Conservation (phyloP, 2,113 vertebrate species). For the Gambusia holbrooki region DNA sequence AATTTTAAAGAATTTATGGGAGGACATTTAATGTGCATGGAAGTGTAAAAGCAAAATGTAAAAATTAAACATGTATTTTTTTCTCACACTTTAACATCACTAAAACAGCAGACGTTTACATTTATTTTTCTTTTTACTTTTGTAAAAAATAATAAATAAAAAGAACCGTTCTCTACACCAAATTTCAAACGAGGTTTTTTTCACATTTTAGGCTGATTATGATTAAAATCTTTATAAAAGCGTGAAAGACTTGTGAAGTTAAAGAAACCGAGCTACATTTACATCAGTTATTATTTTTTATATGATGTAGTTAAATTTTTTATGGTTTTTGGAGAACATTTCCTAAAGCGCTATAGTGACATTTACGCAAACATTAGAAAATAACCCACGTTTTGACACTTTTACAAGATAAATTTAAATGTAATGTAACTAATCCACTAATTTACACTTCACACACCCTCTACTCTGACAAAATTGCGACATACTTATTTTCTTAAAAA, state of each 20-base stretch:
- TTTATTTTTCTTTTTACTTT: not conserved
- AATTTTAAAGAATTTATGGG: conserved; percentile 10
- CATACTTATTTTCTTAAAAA: conserved; percentile 4
- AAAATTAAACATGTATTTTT: not conserved
- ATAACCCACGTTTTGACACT: not conserved
- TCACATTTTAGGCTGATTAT: not conserved
- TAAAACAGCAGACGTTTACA: not conserved
- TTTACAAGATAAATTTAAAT: not conserved
- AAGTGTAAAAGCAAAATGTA: not conserved
- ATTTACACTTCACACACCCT: conserved; percentile 8
- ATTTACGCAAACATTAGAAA: not conserved
- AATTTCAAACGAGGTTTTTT: not conserved
- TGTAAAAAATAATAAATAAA: not conserved
- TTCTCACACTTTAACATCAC: too few relatives aligned
- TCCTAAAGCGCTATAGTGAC: not conserved
- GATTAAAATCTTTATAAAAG: not conserved
- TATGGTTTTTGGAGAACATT: not conserved
- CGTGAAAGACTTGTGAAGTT: not conserved
- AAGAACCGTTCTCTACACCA: not conserved
- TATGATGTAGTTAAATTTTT: not conserved
- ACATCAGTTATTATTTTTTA: not conserved
- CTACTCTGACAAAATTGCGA: conserved; percentile 3
- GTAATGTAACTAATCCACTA: conserved; percentile 2
- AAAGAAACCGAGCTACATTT: not conserved
- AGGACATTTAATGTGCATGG: not conserved